Percentiles rank a stretch among this genome's conserved stretches.
These are phyloP conservation scores for Temnothorax nylanderi DNA, from an alignment of 1,140 invertebrate genomes.

Conservation along the genomic window DNA sequence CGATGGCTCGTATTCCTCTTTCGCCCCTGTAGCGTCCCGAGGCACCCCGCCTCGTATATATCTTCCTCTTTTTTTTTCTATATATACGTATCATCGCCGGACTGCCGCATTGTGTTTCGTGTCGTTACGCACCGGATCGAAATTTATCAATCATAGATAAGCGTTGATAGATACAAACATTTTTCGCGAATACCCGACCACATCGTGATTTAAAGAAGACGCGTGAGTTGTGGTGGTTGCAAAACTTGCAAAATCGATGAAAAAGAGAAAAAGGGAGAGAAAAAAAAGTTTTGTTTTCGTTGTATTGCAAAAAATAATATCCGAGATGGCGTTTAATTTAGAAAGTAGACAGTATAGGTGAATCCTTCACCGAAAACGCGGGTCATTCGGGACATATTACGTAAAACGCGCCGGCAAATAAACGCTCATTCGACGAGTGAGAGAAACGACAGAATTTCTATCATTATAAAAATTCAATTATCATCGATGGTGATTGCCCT, in stretches of 20 bases:
- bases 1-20: conserved; percentile 39
- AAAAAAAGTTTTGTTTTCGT: not conserved
- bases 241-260: conserved; percentile 5
- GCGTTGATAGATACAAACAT: conserved; percentile 34
- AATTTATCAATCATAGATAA: conserved; percentile 53
- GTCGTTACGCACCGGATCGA: conserved; percentile 21
- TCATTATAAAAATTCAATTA: conserved; percentile 60
- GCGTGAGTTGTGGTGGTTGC: not conserved
- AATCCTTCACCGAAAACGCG: not conserved
- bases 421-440: conserved; percentile 13
- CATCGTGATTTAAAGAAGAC: conserved; percentile 34
- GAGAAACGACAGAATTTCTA: conserved; percentile 28
- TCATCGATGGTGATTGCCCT: conserved; percentile 39
- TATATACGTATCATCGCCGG: conserved; percentile 15
- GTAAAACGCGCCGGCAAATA: conserved; percentile 33
- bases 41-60: not conserved
- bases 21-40: not conserved
- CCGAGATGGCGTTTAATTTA: conserved; percentile 35
- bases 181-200: not conserved
- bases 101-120: conserved; percentile 18
- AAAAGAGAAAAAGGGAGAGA: not conserved
- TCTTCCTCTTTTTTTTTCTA: not conserved
- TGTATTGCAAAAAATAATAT: conserved; percentile 5
- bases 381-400: not conserved
- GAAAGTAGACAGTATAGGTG: not conserved